Evolutionary conservation across 2,888 invertebrate species (phyloP).

Genomic region (Agrotis ipsilon): DNA sequence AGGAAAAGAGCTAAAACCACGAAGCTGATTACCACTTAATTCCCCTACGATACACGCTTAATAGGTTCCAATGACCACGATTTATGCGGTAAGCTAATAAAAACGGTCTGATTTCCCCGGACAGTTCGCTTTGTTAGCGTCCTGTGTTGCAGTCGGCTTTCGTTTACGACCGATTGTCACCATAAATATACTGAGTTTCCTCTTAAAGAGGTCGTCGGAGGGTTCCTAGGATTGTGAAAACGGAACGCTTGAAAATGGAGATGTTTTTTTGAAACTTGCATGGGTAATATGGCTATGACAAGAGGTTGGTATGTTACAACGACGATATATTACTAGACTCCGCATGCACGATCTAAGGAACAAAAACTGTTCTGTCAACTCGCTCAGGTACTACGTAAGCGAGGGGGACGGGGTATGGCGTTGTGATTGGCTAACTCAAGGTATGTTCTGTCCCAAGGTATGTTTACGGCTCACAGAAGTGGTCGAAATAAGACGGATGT

Average conservation of each 20-base stretch:
- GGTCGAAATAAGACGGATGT: too few species aligned
- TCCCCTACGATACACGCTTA: constrained; percentile 69
- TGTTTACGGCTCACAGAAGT: too few species aligned
- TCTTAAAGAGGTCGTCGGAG: constrained; percentile 57
- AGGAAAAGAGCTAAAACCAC: constrained; percentile 21
- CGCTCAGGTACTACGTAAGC: too few species aligned
- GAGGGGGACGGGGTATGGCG: too few species aligned
- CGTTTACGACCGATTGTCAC: constrained; percentile 74
- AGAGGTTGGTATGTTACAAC: background rate
- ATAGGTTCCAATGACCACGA: constrained; percentile 77
- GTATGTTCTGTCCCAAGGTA: too few species aligned
- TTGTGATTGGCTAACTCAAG: too few species aligned
- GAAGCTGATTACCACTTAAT: constrained; percentile 63
- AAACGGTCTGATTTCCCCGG: constrained; percentile 83
- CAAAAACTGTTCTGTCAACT: too few species aligned
- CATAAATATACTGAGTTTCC: constrained; percentile 72
- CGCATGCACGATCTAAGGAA: too few species aligned
- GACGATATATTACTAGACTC: too few species aligned
- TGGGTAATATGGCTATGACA: constrained; percentile 4
- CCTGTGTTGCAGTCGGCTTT: constrained; percentile 64
- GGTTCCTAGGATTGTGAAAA: constrained; percentile 47
- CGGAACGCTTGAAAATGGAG: constrained; percentile 23
- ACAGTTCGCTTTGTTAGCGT: constrained; percentile 80
- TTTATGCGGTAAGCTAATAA: constrained; percentile 83
- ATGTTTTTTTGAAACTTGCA: constrained; percentile 3